Conservation (phyloP, 2,797 vertebrate genomes). For the Clamator glandarius region DNA sequence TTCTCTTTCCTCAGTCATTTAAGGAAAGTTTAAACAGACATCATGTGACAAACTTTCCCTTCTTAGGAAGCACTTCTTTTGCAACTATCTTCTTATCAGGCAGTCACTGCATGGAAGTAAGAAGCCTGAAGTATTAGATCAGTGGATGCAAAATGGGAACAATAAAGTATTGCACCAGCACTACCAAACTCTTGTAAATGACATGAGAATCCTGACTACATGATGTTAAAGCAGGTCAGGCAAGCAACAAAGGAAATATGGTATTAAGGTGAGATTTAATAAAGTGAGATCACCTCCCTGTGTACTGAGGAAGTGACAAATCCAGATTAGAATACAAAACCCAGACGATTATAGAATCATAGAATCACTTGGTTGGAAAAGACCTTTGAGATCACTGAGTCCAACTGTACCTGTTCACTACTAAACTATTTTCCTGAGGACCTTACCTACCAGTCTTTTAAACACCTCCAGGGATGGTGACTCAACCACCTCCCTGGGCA, state of each 20-base stretch:
- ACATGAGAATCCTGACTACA: not conserved
- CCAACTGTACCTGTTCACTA: too few relatives aligned
- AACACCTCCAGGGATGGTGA: too few relatives aligned
- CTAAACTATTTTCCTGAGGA: too few relatives aligned
- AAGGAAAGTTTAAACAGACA: not conserved
- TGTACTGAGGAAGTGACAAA: not conserved
- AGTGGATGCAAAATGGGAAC: not conserved
- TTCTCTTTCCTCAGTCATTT: not conserved
- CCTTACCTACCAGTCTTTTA: too few relatives aligned
- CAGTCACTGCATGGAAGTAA: not conserved
- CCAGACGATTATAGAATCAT: not conserved
- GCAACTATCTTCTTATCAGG: not conserved
- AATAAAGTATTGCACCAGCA: not conserved
- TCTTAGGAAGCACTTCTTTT: not conserved
- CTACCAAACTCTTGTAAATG: not conserved
- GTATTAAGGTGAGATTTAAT: not conserved
- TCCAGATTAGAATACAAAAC: not conserved
- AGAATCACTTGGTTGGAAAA: too few relatives aligned
- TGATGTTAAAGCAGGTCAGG: not conserved
- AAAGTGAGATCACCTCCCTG: rapidly evolving
- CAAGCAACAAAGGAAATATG: not conserved
- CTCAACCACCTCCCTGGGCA: too few relatives aligned
- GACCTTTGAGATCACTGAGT: too few relatives aligned
- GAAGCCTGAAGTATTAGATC: not conserved
- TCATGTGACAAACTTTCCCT: not conserved